phyloP scores from a whole-genome alignment of 2,797 vertebrate genomes.

The Vireo griseus region DNA sequence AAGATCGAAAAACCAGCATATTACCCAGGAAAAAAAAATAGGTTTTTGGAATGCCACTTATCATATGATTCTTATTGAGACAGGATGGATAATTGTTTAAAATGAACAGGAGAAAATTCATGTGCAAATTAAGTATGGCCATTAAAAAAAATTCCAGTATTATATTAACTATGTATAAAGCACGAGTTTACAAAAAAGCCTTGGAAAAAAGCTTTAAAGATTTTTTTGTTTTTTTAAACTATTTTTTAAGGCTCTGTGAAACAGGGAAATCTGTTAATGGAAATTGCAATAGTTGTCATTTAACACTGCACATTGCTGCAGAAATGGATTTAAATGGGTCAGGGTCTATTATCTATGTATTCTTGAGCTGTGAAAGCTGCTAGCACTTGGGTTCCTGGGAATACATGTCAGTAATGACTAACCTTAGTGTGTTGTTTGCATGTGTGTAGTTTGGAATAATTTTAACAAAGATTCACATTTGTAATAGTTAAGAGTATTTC shows the following conservation, averaged over 20 bases:
- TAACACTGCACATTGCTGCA: neutral
- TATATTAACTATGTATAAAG: neutral
- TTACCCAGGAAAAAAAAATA: neutral
- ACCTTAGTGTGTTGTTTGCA: neutral
- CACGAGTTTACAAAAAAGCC: neutral
- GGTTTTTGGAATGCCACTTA: neutral
- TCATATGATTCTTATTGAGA: neutral
- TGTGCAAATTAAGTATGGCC: neutral
- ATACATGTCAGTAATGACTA: neutral
- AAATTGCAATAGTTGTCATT: neutral
- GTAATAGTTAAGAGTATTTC: neutral
- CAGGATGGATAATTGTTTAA: neutral
- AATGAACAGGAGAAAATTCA: neutral
- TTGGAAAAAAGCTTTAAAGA: neutral
- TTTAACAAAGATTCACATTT: neutral
- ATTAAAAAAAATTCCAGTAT: neutral
- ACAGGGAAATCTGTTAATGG: neutral
- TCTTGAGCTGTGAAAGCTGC: neutral
- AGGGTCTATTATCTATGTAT: neutral
- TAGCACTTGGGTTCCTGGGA: neutral
- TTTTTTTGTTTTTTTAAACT: neutral
- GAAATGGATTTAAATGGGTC: neutral
- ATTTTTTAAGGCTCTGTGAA: neutral
- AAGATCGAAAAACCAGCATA: neutral
- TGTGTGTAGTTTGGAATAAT: neutral